Conservation (phyloP, 2,113 vertebrate species). For the Pipa parva region DNA sequence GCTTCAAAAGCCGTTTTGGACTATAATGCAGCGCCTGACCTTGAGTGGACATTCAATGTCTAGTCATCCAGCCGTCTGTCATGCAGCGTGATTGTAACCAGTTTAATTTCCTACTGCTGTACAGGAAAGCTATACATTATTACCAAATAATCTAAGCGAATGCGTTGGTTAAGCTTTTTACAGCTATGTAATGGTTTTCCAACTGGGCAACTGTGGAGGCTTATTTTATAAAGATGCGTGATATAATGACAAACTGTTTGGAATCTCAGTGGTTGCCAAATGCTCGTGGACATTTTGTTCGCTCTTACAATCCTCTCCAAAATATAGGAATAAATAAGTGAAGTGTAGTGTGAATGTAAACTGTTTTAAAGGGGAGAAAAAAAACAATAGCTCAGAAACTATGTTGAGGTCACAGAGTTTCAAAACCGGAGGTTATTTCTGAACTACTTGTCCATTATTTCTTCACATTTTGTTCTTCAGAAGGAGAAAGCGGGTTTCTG, state of each 20-base stretch:
- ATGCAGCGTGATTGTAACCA: slow-evolving; percentile 6
- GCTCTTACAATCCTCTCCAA: background rate
- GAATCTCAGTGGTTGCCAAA: slow-evolving; percentile 8
- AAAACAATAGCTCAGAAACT: too few relatives aligned
- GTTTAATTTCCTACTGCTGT: slow-evolving; percentile 26
- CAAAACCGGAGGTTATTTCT: too few relatives aligned
- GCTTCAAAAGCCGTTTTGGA: background rate
- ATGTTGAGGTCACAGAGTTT: too few relatives aligned
- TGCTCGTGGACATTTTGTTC: background rate
- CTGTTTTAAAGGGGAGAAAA: too few relatives aligned
- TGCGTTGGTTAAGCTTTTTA: slow-evolving; percentile 9
- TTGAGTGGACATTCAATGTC: slow-evolving; percentile 8
- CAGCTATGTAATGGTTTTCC: slow-evolving; percentile 35
- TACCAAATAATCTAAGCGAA: slow-evolving; percentile 20
- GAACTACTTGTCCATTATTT: too few relatives aligned
- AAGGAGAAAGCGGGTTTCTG: too few relatives aligned
- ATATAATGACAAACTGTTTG: slow-evolving; percentile 12
- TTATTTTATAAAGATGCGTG: slow-evolving; percentile 25
- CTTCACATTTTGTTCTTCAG: too few relatives aligned
- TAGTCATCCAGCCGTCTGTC: slow-evolving; percentile 8
- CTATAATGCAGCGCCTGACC: background rate
- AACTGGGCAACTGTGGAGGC: slow-evolving; percentile 29
- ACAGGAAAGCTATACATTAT: slow-evolving; percentile 6
- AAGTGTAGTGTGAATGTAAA: too few relatives aligned
- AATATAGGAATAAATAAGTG: background rate